Evolutionary conservation across 2,888 invertebrate genomes (phyloP).

Genomic region (Ornithoptera priamus): DNA sequence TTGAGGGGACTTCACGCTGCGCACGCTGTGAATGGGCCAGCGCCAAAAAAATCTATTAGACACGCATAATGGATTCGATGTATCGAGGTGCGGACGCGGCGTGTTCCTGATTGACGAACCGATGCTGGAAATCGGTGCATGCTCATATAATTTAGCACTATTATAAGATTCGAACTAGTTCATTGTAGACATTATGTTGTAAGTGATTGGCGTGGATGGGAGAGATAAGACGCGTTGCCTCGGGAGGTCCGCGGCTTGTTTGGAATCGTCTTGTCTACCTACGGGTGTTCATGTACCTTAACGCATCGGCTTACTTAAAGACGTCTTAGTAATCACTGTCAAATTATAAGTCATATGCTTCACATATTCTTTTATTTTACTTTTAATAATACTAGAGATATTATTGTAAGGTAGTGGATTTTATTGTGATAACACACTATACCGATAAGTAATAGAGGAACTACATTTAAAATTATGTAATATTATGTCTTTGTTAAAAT

Average conservation of each 20-base stretch:
- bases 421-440: neutral
- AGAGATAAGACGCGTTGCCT: slow-evolving; percentile 1
- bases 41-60: slow-evolving; percentile 76
- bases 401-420: neutral
- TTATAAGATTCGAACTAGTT: slow-evolving; percentile 29
- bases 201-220: slow-evolving; percentile 15
- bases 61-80: slow-evolving; percentile 70
- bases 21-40: slow-evolving; percentile 70
- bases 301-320: neutral
- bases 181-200: slow-evolving; percentile 13
- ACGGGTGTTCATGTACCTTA: slow-evolving; percentile 7
- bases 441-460: too few species aligned
- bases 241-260: slow-evolving; percentile 19
- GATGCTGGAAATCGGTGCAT: slow-evolving; percentile 27
- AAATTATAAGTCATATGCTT: neutral
- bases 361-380: slow-evolving; percentile 2
- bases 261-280: slow-evolving; percentile 4
- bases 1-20: slow-evolving; percentile 75
- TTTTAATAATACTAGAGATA: neutral
- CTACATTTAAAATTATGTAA: too few species aligned
- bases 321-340: slow-evolving; percentile 5
- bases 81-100: slow-evolving; percentile 52
- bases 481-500: too few species aligned
- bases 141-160: slow-evolving; percentile 34
- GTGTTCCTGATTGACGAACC: slow-evolving; percentile 55